Conservation (phyloP, 2,113 vertebrate genomes). For the Hippocampus mohnikei region DNA sequence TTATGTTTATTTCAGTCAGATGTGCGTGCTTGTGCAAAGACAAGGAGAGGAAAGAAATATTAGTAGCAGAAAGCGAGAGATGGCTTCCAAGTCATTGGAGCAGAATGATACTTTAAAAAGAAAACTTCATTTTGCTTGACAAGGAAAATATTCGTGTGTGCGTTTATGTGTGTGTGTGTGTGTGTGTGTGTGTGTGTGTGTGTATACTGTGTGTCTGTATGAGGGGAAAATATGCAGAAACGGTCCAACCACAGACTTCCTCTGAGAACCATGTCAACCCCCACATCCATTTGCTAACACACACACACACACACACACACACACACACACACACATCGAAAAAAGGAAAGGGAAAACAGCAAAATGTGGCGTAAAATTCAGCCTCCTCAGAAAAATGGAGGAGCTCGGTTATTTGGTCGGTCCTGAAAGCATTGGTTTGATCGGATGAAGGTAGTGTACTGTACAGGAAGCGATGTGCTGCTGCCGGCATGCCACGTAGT, state of each 20-base stretch:
- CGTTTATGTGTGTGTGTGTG: slow-evolving; percentile 21
- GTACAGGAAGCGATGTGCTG: background rate
- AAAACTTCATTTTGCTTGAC: slow-evolving; percentile 52
- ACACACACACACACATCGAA: slow-evolving; percentile 18
- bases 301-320: slow-evolving; percentile 19
- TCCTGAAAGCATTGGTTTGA: background rate
- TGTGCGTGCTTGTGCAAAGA: slow-evolving; percentile 6
- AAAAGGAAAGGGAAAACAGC: background rate
- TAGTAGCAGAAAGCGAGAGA: slow-evolving; percentile 37
- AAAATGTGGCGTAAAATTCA: background rate
- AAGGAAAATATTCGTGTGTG: slow-evolving; percentile 31
- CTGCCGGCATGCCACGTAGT: background rate
- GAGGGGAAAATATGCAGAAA: slow-evolving; percentile 80
- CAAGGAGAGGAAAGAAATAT: background rate
- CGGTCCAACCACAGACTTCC: slow-evolving; percentile 90
- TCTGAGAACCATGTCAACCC: slow-evolving; percentile 78
- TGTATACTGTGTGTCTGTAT: slow-evolving; percentile 39
- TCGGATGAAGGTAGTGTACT: background rate
- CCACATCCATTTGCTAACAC: slow-evolving; percentile 29
- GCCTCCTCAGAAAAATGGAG: background rate
- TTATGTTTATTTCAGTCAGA: slow-evolving; percentile 11
- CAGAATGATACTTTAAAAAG: slow-evolving; percentile 54
- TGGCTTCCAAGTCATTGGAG: slow-evolving; percentile 66
- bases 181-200: slow-evolving; percentile 25
- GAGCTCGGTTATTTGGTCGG: background rate